These are phyloP conservation scores for Stegodyphus dumicola DNA, from an alignment of 1,140 invertebrate species.

Conservation along the genomic window DNA sequence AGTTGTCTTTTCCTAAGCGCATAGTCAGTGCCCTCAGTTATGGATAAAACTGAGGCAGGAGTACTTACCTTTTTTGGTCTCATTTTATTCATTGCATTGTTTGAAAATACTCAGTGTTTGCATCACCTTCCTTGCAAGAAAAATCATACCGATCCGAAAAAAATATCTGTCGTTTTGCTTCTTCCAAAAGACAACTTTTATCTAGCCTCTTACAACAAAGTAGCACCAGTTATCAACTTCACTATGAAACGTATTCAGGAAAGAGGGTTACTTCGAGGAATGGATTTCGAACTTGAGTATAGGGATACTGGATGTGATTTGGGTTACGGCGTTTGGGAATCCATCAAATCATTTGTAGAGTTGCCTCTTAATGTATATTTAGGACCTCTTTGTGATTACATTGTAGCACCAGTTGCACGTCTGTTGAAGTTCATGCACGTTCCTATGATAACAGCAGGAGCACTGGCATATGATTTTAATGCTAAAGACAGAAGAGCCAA, in stretches of 20 bases:
- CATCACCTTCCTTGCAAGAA: not conserved
- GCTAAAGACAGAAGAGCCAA: not conserved
- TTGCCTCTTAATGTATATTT: conserved; percentile 81
- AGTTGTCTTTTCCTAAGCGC: too few relatives aligned
- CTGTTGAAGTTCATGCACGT: conserved; percentile 18
- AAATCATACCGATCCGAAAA: not conserved
- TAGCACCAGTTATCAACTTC: not conserved
- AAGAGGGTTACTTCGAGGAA: not conserved
- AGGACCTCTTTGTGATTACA: conserved; percentile 91
- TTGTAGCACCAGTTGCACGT: conserved; percentile 87
- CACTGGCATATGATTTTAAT: conserved; percentile 25
- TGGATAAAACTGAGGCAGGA: too few relatives aligned
- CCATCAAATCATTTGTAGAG: conserved; percentile 20
- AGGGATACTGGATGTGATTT: conserved; percentile 64
- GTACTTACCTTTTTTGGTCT: too few relatives aligned
- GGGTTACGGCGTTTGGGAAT: conserved; percentile 5
- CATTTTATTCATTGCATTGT: too few relatives aligned
- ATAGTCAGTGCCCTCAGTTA: too few relatives aligned
- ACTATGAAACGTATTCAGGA: not conserved
- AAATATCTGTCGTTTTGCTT: conserved; percentile 16
- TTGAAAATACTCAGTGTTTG: not conserved
- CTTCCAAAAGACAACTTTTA: conserved; percentile 11
- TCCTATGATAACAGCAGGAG: conserved; percentile 36
- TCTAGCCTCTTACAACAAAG: conserved; percentile 7
- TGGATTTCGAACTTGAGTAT: not conserved